Base-by-base conservation (phyloP, 2,888 invertebrate species). In the Abscondita cerata region DNA sequence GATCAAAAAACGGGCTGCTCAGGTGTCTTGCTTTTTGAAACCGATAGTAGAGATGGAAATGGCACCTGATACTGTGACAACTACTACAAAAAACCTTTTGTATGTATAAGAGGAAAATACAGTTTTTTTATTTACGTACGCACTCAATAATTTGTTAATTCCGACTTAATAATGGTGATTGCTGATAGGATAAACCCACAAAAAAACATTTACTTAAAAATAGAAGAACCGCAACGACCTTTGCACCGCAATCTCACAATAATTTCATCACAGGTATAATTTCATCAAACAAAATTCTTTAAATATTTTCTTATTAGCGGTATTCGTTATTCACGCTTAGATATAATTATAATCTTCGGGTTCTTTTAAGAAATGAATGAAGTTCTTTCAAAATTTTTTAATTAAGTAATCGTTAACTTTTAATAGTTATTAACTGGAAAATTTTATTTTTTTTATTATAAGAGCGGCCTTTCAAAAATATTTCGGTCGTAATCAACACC, bases 181-280 rank as follows among this genome's bases (percentile, higher is more conserved):
- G 54, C 40, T 59, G 54, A 60, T 60, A 54, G 59, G 46, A 54
- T 38, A 52, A 61, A 61, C 51, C 61, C 46, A 54, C 59, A 36
- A 31, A 1, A 13, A 19, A 16, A 40, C 19, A 31, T 60, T 50
- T 55, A 46, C 41, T 25, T 46, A 61, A 61, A 57, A 33, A 33
- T 40, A 50, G 54, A 41, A 46, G 51, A 46, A 51, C 44, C 44
- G 36, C 25, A 44, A 16, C 55, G 61, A 61, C 61, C 61, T 61
- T 61, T 61, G 54, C 38, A 52, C 54, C 34, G 46, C 51, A 52
- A 47, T 41, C 61, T 34, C 55, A 61, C 55, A 61, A 61, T 61
- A 55, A 61, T 61, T 55, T 61, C 55, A 61, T 61, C 61, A 61
- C 34, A 34, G 40, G 46, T 54, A 55, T 59, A 59, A 47, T 59